A percentile compares a stretch with the other conserved stretches of the same genome.
Evolutionary conservation across 2,797 vertebrate genomes (phyloP).

Genomic region (Sebastes hubbsi): DNA sequence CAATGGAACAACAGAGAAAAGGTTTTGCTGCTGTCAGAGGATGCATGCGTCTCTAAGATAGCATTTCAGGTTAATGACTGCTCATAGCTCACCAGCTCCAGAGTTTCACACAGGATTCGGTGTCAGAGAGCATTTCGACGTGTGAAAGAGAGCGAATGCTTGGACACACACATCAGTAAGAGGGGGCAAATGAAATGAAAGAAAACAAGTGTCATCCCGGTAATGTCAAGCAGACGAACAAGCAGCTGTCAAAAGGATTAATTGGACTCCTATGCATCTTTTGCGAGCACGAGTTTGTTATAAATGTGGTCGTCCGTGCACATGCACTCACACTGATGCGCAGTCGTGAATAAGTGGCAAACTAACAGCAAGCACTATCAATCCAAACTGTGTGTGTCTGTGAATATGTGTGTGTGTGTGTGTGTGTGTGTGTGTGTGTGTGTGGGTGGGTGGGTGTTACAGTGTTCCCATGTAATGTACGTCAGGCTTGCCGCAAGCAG

Average conservation of each 20-base stretch:
- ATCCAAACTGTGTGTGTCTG: conserved; percentile 13
- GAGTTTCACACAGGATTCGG: conserved; percentile 15
- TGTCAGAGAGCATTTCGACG: conserved; percentile 34
- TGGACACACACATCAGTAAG: neutral
- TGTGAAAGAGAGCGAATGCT: neutral
- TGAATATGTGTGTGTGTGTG: conserved; percentile 8
- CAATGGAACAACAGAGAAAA: conserved; percentile 22
- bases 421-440: conserved; percentile 1
- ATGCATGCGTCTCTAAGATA: conserved; percentile 35
- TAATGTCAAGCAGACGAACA: conserved; percentile 61
- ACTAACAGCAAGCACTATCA: conserved; percentile 15
- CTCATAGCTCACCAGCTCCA: conserved; percentile 34
- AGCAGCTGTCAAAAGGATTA: conserved; percentile 57
- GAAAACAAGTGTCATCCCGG: conserved; percentile 43
- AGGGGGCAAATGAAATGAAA: conserved; percentile 42
- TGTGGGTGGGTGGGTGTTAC: conserved; percentile 31
- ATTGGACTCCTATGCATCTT: conserved; percentile 28
- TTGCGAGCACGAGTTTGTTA: conserved; percentile 7
- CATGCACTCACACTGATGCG: neutral
- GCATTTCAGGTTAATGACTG: conserved; percentile 54
- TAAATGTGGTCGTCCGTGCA: neutral
- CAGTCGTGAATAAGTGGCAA: conserved; percentile 8
- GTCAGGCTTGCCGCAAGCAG: conserved; percentile 59
- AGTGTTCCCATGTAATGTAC: conserved; percentile 56
- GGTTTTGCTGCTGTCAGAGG: conserved; percentile 28